Conservation (phyloP, 2,888 invertebrate genomes). For the Melanostoma mellinum region DNA sequence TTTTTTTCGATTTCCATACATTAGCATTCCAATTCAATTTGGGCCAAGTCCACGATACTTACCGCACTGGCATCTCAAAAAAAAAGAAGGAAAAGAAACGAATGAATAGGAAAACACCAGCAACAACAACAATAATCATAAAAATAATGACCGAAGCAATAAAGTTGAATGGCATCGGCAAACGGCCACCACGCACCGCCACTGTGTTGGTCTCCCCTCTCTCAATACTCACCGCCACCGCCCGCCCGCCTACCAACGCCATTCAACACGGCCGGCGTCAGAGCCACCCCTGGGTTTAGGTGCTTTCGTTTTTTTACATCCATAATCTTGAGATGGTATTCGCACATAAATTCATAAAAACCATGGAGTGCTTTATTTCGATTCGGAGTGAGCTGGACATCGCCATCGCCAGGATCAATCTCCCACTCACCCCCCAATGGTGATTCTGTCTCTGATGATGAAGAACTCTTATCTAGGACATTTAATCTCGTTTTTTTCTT, state of each 20-base stretch:
- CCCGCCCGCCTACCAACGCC: background rate
- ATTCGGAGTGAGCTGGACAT: constrained; percentile 38
- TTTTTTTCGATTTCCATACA: constrained; percentile 80
- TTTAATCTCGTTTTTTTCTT: constrained; percentile 53
- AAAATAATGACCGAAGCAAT: constrained; percentile 81
- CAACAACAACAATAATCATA: constrained; percentile 78
- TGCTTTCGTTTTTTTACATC: constrained; percentile 64
- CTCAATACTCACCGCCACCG: background rate
- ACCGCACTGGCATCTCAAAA: constrained; percentile 47
- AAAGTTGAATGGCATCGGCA: constrained; percentile 80
- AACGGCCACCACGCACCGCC: constrained; percentile 65
- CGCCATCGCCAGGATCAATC: constrained; percentile 55
- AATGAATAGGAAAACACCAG: constrained; percentile 69
- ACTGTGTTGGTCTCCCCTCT: background rate
- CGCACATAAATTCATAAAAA: constrained; percentile 73
- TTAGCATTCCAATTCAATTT: constrained; percentile 80
- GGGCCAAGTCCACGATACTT: constrained; percentile 61
- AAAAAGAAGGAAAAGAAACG: constrained; percentile 46
- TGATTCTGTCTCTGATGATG: constrained; percentile 47
- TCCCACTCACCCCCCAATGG: constrained; percentile 32
- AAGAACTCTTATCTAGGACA: constrained; percentile 68
- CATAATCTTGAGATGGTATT: constrained; percentile 72
- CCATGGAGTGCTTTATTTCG: constrained; percentile 67
- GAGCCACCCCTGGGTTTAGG: constrained; percentile 50
- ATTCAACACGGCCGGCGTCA: constrained; percentile 22